Base-by-base conservation (phyloP, 2,888 invertebrate genomes). In the Flabesymbios commensalis region DNA sequence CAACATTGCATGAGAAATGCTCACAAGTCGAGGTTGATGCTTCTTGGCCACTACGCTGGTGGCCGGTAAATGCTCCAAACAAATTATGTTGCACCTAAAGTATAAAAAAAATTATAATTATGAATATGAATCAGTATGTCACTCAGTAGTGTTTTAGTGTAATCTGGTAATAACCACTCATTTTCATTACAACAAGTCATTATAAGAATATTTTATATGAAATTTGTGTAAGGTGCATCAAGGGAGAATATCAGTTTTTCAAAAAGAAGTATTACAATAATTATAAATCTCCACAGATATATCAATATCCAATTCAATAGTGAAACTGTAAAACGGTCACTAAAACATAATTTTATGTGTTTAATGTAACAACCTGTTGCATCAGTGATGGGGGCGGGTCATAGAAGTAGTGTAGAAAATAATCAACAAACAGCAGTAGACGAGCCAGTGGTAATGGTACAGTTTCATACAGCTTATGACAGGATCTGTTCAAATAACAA, bases 401-500 rank as follows among this genome's bases (percentile, higher is more conserved):
- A 77, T 97, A 97, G 41, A 97, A 86, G 84, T 95, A 93, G 78
- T 93, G 91, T 89, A 97, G 92, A 68, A 97, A 88, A 78, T 97
- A 97, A 78, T 97, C 97, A 67, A 97, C 87, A 22, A 97, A 86
- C 32, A 96, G 86, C 73, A 96, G 85, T 55, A 97, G 83, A 55
- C 96, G 86, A 0, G 94, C 72, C 58, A 80, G 57, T 3, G 75
- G 72, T 39, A 78, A 68, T 0, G 79, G 80, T 14, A 64, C 51
- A 39, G 52, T 47, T 43, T 60, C 60, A 22, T 43, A 10, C 29
- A 65, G 51, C 1, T 55, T 28, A 3, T 22, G 26, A 28, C 29
- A 29, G 4, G 59, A 42, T 3, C 64, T 55, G 58, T 7, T 28
- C 43, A 33, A 7, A 49, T 49, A 22, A 28, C 24, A 28, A 53